Evolutionary conservation across 2,888 invertebrate species (phyloP).

Genomic region (Scaptomyza polygonia): DNA sequence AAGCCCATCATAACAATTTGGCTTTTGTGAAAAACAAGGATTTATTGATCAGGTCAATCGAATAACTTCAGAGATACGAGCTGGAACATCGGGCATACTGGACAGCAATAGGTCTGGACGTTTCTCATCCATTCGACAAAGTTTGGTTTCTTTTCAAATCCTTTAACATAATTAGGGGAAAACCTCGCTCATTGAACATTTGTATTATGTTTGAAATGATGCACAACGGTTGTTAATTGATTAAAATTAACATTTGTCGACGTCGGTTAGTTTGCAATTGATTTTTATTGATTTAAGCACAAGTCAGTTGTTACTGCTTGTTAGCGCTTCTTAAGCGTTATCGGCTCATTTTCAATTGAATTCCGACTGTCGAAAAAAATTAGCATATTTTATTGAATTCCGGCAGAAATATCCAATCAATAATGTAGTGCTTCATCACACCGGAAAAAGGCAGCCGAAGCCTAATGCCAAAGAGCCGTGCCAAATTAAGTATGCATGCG

Average conservation of each 20-base stretch:
- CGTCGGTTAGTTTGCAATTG: neutral
- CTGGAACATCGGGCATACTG: too few species aligned
- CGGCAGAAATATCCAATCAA: constrained; percentile 78
- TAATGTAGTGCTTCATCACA: constrained; percentile 67
- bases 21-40: too few species aligned
- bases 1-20: too few species aligned
- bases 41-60: too few species aligned
- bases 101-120: too few species aligned
- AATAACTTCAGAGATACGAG: too few species aligned
- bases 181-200: too few species aligned
- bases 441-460: constrained; percentile 54
- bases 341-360: constrained; percentile 52
- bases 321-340: constrained; percentile 41
- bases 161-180: too few species aligned
- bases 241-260: neutral
- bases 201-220: neutral
- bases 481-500: constrained; percentile 78
- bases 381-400: constrained; percentile 81
- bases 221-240: neutral
- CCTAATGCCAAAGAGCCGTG: constrained; percentile 45
- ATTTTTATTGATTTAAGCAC: neutral
- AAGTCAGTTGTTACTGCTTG: constrained; percentile 30
- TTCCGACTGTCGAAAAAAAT: constrained; percentile 60
- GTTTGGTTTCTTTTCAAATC: too few species aligned
- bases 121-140: too few species aligned